These are phyloP conservation scores for Ceratina australensis DNA, from an alignment of 1,140 invertebrate genomes.

Conservation along the genomic window DNA sequence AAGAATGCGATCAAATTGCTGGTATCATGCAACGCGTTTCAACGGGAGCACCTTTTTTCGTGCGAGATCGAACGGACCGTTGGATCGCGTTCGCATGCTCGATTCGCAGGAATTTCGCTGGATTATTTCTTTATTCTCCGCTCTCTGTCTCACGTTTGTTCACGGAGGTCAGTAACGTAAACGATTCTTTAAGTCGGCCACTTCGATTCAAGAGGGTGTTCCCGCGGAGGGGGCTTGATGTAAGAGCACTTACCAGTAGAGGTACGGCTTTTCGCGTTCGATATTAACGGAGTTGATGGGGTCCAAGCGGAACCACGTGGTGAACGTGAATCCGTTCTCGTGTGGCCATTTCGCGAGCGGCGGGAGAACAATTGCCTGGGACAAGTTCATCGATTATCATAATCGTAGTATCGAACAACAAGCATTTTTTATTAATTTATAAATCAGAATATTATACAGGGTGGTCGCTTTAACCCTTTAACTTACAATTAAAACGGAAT, in stretches of 20 bases:
- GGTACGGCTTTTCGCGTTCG: slow-evolving; percentile 98
- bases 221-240: slow-evolving; percentile 53
- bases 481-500: too few relatives aligned
- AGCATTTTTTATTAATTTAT: too few relatives aligned
- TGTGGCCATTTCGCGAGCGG: slow-evolving; percentile 98
- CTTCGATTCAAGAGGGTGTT: slow-evolving; percentile 50
- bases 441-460: too few relatives aligned
- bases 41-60: slow-evolving; percentile 8
- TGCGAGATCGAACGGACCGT: slow-evolving; percentile 19
- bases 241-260: slow-evolving; percentile 92
- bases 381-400: slow-evolving; percentile 12
- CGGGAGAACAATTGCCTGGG: slow-evolving; percentile 95
- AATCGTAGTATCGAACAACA: too few relatives aligned
- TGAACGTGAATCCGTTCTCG: slow-evolving; percentile 99
- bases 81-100: slow-evolving; percentile 22
- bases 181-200: slow-evolving; percentile 49
- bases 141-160: background rate
- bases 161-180: slow-evolving; percentile 36
- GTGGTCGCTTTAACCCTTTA: too few relatives aligned
- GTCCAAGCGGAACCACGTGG: slow-evolving; percentile 99
- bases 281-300: slow-evolving; percentile 99
- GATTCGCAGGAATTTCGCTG: background rate
- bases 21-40: background rate
- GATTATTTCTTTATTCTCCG: background rate
- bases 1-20: slow-evolving; percentile 39